Conservation (phyloP, 2,888 invertebrate species). For the Ptychoptera contaminata region DNA sequence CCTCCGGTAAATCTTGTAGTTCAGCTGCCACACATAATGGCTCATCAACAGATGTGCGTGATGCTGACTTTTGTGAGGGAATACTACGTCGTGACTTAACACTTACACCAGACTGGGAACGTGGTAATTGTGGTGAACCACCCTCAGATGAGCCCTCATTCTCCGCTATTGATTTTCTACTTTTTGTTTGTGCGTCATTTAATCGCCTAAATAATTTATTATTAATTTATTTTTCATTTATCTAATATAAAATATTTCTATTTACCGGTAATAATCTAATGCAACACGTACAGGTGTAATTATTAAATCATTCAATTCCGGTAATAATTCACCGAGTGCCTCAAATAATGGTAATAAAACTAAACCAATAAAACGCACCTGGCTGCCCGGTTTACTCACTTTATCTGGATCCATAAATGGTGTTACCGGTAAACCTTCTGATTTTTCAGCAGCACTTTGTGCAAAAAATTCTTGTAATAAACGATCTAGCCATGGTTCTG, state of each 20-base stretch:
- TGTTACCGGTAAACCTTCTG: slow-evolving; percentile 67
- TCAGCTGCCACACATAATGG: slow-evolving; percentile 31
- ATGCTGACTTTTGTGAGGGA: slow-evolving; percentile 32
- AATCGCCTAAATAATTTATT: slow-evolving; percentile 20
- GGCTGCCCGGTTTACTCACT: slow-evolving; percentile 68
- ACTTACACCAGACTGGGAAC: slow-evolving; percentile 36
- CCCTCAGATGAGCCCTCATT: slow-evolving; percentile 14
- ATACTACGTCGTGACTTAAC: slow-evolving; percentile 38
- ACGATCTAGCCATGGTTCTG: slow-evolving; percentile 68
- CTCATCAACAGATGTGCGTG: slow-evolving; percentile 37
- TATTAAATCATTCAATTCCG: slow-evolving; percentile 47
- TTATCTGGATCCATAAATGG: slow-evolving; percentile 79
- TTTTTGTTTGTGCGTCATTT: slow-evolving; percentile 30
- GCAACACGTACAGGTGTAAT: slow-evolving; percentile 31
- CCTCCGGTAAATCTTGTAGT: slow-evolving; percentile 38
- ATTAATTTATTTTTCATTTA: neutral
- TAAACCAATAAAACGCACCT: slow-evolving; percentile 69
- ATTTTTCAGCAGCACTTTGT: slow-evolving; percentile 65
- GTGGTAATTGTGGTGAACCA: slow-evolving; percentile 29
- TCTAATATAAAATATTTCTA: neutral
- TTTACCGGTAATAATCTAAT: slow-evolving; percentile 30
- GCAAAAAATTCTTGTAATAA: slow-evolving; percentile 54
- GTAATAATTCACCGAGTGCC: slow-evolving; percentile 55
- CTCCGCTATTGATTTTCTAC: slow-evolving; percentile 30
- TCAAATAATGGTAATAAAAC: slow-evolving; percentile 67